These are phyloP conservation scores for Drosophila neotestacea DNA, from an alignment of 2,888 invertebrate genomes.

Conservation along the genomic window DNA sequence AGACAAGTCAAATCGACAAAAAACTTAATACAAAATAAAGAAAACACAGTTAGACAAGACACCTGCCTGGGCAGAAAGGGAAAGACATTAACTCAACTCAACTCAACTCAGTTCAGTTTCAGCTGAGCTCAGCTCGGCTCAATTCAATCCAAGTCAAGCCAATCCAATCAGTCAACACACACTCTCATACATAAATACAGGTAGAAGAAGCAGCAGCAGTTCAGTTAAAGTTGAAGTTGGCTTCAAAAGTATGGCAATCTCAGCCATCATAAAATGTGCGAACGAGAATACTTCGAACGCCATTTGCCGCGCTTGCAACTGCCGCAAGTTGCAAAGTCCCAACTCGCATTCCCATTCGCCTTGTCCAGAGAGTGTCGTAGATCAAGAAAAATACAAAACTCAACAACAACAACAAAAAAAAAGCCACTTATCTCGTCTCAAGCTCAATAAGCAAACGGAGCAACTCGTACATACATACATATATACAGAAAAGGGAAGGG, in stretches of 20 bases:
- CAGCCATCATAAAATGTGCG: constrained; percentile 78
- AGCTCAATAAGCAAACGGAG: constrained; percentile 59
- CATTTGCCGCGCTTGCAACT: constrained; percentile 52
- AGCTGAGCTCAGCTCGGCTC: neutral
- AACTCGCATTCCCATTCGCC: constrained; percentile 31
- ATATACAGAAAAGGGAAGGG: constrained; percentile 2
- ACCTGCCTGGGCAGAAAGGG: constrained; percentile 33
- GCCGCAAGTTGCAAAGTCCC: constrained; percentile 9
- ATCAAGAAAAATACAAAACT: constrained; percentile 47
- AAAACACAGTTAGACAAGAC: constrained; percentile 42
- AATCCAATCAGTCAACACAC: constrained; percentile 72
- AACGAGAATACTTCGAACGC: constrained; percentile 60
- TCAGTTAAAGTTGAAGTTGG: neutral
- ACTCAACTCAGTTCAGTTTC: neutral
- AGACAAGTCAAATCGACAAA: neutral
- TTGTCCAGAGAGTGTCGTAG: constrained; percentile 66
- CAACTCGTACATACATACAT: neutral
- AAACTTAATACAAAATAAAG: neutral
- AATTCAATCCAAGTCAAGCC: constrained; percentile 60
- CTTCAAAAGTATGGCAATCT: constrained; percentile 75
- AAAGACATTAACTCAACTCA: neutral
- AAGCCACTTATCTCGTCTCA: constrained; percentile 76
- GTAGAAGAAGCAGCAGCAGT: constrained; percentile 3
- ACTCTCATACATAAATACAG: constrained; percentile 31
- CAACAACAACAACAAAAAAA: constrained; percentile 5